Base-by-base conservation (phyloP, 2,888 invertebrate genomes). In the Diarsia dahlii region DNA sequence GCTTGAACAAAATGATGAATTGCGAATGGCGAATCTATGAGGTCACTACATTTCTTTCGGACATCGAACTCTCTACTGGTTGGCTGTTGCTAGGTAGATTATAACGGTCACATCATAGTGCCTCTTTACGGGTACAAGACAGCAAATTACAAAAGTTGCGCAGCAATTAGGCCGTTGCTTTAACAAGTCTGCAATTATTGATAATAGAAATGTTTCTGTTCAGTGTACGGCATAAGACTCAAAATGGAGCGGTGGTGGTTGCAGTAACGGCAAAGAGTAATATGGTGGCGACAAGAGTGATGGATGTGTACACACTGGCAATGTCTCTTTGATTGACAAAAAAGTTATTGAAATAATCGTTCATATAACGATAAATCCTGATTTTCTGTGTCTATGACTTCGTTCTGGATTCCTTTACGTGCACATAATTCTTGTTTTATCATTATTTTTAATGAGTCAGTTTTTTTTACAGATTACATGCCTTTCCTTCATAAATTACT, bases 41-140 rank as follows among this genome's bases (percentile, higher is more conserved):
- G 94, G 93, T 95, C 93, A 93, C 91, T 92, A 93, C 95, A 95
- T 95, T 95, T 93, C 92, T 83, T 83, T 91, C 94, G 95, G 96
- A 85, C 96, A 90, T 94, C 94, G 96, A 96, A 95, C 96, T 93
- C 92, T 88, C 78, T 87, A 87, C 86, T 87, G 91, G 91, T 92
- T 93, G 91, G 92, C 78, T 88, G 95, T 94, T 93, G 92, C 94
- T 92, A 92, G 88, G 93, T 92, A 90, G 91, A 93, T 91, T 90
- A 90, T 96, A 96, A 96, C 96, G 95, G 96, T 85, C 90, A 84
- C 86, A 90, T 87, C 89, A 90, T 90, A 90, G 90, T 90, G 87
- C 89, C 90, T 94, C 91, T 92, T 91, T 87, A 89, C 84, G 83
- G 88, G 87, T 87, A 87, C 87, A 86, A 86, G 86, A 81, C 86